Base-by-base conservation (phyloP, 2,113 vertebrate species). In the Xiphophorus maculatus region DNA sequence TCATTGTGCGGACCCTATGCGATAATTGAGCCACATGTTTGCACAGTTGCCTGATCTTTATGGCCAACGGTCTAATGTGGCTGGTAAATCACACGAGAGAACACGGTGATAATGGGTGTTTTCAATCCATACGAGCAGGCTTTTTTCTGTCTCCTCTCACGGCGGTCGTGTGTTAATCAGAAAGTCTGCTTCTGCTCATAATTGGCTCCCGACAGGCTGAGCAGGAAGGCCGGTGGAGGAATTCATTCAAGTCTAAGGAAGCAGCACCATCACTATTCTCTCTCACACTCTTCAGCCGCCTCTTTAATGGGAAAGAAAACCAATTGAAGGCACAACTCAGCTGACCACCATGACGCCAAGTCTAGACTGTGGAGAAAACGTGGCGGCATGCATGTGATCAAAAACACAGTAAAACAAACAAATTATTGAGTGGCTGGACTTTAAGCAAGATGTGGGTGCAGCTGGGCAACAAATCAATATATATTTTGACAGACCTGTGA, bases 321-420 rank as follows among this genome's bases (percentile, higher is more conserved):
- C 29, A 77, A 80, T 71, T 84, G 76, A 79, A 75, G 28, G 4
- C 10, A 48, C 30, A 62, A 69, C 79, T 83, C 35, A 60, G 72
- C 67, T 73, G 90, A 88, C 79, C 77, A 85, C 66, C 73, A 61
- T 51, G 62, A 92, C 67, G 71, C 69, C 14, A 29, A 77, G 89
- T 90, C 87, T 89, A 88, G 90, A 76, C 76, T 64, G 88, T 85
- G 54, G 17, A 13, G 14, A 13, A 25, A 63, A 66, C 70, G 70
- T 71, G 74, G 81, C 76, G 76, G 84, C 78, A 74, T 83, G 77
- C 71, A 72, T 32, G 63, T 69, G 51, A 1, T 77, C 27, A 48
- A 66, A 33, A 32, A 44, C 29, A 81, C 37, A 42, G 62, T 61
- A 54, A 27, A 74, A 73, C 74, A 79, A 81, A 74, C 76, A 63